These are phyloP conservation scores for Tetrax tetrax DNA, from an alignment of 2,113 vertebrate species.

Conservation along the genomic window DNA sequence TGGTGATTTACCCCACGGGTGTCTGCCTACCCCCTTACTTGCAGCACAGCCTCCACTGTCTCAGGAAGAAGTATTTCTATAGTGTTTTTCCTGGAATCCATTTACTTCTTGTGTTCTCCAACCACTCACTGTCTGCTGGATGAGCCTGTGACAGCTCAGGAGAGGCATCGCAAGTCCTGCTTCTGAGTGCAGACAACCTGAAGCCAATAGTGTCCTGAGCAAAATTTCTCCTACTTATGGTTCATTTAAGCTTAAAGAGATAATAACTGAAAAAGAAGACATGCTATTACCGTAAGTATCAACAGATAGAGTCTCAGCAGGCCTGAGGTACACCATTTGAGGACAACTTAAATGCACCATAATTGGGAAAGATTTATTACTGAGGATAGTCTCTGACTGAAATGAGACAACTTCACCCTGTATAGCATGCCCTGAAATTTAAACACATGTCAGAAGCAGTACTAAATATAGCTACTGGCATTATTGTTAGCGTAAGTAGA, in stretches of 20 bases:
- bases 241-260: not conserved
- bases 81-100: not conserved
- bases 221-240: not conserved
- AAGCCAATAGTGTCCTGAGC: not conserved
- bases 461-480: slow-evolving; percentile 32
- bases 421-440: not conserved
- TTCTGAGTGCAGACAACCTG: not conserved
- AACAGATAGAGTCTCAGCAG: not conserved
- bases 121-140: accelerated
- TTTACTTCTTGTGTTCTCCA: not conserved
- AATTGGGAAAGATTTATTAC: not conserved
- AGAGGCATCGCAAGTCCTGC: not conserved
- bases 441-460: slow-evolving; percentile 24
- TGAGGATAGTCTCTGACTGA: not conserved
- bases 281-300: not conserved
- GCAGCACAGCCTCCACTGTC: not conserved
- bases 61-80: not conserved
- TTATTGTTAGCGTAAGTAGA: slow-evolving; percentile 7
- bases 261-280: not conserved
- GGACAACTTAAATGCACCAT: not conserved
- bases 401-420: not conserved
- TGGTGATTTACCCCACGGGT: not conserved
- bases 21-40: not conserved
- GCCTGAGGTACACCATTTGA: not conserved
- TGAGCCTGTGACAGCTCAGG: not conserved